Evolutionary conservation across 2,888 invertebrate species (phyloP), one percentile per base, ranked within the genome.

Genomic region (Drosophila seclusa): DNA sequence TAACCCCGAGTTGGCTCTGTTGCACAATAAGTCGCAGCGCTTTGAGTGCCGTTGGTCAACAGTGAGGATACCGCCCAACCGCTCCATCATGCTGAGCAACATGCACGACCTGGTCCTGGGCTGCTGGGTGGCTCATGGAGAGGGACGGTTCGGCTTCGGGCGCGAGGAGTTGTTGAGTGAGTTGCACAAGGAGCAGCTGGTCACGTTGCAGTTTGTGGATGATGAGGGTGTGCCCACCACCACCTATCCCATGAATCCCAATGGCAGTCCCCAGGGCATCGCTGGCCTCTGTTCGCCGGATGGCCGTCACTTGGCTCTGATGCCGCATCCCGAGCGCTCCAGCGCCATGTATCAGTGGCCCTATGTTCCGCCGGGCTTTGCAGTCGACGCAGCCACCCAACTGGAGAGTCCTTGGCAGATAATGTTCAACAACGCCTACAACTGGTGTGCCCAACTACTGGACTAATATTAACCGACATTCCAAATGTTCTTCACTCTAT

Each of bases 261-360:
- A 98, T 92, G 98, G 98, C 70, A 97, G 97, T 91, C 94, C 84
- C 2, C 96, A 94, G 83, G 99, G 98, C 29, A 95, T 98, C 75
- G 99, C 99, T 31, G 99, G 97, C 18, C 93, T 99, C 64, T 97
- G 98, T 84, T 99, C 99, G 0, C 90, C 92, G 1, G 96, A 99
- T 94, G 99, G 99, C 0, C 95, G 99, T 6, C 99, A 99, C 93
- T 94, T 99, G 83, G 99, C 99, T 0, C 95, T 99, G 95, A 99
- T 99, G 99, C 99, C 99, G 4, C 99, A 99, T 94, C 99, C 99
- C 0, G 99, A 99, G 94, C 95, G 99, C 73, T 98, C 97, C 91
- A 95, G 97, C 71, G 94, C 97, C 83, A 95, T 96, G 82, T 98
- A 98, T 96, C 99, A 99, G 93, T 98, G 98, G 96, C 96, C 98